These are phyloP conservation scores for Todus mexicanus DNA, from an alignment of 2,797 vertebrate species.

Conservation along the genomic window DNA sequence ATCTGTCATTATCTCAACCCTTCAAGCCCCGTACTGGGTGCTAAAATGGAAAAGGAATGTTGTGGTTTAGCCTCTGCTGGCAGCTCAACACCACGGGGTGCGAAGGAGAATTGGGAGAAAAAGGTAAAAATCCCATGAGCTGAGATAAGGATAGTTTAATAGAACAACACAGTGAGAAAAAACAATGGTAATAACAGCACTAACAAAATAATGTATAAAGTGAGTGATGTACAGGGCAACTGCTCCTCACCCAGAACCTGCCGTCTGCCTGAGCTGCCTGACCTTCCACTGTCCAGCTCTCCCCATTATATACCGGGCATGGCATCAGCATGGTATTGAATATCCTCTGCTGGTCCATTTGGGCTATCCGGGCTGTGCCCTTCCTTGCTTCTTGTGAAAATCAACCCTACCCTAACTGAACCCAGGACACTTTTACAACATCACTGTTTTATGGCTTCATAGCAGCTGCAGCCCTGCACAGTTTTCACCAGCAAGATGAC, in stretches of 20 bases:
- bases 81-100: not conserved
- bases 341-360: not conserved
- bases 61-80: not conserved
- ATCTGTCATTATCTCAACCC: not conserved
- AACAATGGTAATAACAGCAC: not conserved
- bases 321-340: not conserved
- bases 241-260: not conserved
- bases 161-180: not conserved
- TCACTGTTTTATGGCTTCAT: not conserved
- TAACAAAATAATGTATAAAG: not conserved
- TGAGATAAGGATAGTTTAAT: not conserved
- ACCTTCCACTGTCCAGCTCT: not conserved
- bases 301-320: not conserved
- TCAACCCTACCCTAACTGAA: not conserved
- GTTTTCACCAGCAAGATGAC: slow-evolving; percentile 12
- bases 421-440: not conserved
- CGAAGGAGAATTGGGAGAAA: not conserved
- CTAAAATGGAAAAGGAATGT: not conserved
- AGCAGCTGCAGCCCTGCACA: not conserved
- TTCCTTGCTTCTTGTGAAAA: not conserved
- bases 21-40: not conserved
- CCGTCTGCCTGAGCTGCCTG: not conserved
- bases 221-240: not conserved
- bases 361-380: not conserved
- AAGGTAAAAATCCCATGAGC: not conserved